These are phyloP conservation scores for Hyposoter dolosus DNA, from an alignment of 2,888 invertebrate genomes.

Conservation along the genomic window DNA sequence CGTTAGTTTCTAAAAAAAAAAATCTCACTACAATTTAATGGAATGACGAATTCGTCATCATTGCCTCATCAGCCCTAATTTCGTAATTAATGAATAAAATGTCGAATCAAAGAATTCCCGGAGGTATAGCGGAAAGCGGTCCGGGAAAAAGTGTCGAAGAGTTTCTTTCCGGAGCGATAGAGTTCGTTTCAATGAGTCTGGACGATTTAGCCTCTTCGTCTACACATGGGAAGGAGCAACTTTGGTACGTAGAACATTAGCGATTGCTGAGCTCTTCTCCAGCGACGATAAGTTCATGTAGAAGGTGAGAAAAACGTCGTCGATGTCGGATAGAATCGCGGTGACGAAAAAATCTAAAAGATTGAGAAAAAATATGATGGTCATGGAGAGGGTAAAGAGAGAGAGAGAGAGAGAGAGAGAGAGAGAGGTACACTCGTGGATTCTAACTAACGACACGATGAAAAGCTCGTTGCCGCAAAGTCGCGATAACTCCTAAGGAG, in stretches of 20 bases:
- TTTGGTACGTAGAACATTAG: conserved; percentile 69
- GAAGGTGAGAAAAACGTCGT: conserved; percentile 45
- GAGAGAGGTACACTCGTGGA: conserved; percentile 54
- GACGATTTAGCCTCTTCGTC: neutral
- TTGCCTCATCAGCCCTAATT: too few species aligned
- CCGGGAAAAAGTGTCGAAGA: neutral
- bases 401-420: neutral
- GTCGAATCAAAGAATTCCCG: neutral
- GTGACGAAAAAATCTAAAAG: conserved; percentile 15
- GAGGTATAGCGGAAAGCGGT: neutral
- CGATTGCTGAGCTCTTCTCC: conserved; percentile 60
- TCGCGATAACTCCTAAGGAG: conserved; percentile 68
- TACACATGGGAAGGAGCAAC: neutral
- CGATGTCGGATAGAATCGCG: conserved; percentile 23
- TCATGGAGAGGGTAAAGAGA: conserved; percentile 39
- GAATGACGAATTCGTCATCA: too few species aligned
- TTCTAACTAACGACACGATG: conserved; percentile 84
- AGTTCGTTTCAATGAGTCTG: neutral
- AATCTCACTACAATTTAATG: neutral
- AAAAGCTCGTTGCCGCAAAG: conserved; percentile 81
- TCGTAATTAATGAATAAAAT: too few species aligned
- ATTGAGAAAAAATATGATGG: conserved; percentile 51
- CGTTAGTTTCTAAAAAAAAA: neutral
- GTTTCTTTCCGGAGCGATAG: neutral
- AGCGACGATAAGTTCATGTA: conserved; percentile 70